Evolutionary conservation across 2,888 invertebrate genomes (phyloP).

Genomic region (Carterocephalus palaemon): DNA sequence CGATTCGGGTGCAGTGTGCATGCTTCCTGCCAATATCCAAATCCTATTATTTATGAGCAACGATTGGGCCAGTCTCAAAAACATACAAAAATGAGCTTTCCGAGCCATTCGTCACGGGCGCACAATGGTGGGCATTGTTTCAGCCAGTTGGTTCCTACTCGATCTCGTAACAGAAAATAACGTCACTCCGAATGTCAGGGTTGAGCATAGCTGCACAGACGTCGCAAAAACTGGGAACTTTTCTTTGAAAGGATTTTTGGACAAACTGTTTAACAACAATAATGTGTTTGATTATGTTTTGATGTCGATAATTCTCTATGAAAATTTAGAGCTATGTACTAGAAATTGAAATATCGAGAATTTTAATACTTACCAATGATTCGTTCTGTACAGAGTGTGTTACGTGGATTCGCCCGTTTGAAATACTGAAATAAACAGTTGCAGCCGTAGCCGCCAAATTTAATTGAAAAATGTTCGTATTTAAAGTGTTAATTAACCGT

Average conservation of each 20-base stretch:
- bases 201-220: background rate
- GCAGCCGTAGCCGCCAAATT: constrained; percentile 47
- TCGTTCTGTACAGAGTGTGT: no score
- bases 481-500: constrained; percentile 69
- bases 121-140: constrained; percentile 69
- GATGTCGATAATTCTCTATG: no score
- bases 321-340: no score
- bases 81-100: constrained; percentile 68
- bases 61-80: constrained; percentile 66
- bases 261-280: no score
- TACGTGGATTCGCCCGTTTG: no score
- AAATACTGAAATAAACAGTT: constrained; percentile 30
- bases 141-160: constrained; percentile 53
- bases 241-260: no score
- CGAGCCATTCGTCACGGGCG: constrained; percentile 64
- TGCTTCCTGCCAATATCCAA: constrained; percentile 69
- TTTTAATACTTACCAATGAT: no score
- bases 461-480: constrained; percentile 62
- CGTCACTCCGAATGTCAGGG: background rate
- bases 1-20: constrained; percentile 59
- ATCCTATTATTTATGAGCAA: constrained; percentile 62
- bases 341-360: no score
- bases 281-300: no score
- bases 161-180: constrained; percentile 57
- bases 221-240: background rate